phyloP scores from a whole-genome alignment of 2,797 vertebrate species.

The Mus caroli region DNA sequence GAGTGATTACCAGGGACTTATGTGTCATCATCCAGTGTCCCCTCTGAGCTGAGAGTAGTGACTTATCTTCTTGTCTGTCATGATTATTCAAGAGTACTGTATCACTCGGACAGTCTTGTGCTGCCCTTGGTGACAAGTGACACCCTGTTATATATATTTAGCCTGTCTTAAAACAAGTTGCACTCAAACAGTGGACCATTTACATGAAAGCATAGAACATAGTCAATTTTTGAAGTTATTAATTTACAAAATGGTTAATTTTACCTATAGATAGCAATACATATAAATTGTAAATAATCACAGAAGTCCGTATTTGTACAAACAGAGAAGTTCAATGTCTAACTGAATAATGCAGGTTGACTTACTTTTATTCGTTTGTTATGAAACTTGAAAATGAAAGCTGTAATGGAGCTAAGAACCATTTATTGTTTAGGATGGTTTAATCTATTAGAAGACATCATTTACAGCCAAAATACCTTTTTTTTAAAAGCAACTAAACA shows the following conservation, averaged over 20 bases:
- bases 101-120: background rate
- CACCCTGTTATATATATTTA: background rate
- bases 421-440: conserved; percentile 35
- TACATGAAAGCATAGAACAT: conserved; percentile 2
- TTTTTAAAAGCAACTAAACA: conserved; percentile 11
- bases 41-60: background rate
- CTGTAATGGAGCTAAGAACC: conserved; percentile 15
- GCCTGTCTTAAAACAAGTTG: background rate
- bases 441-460: conserved; percentile 24
- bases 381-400: conserved; percentile 46
- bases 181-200: background rate
- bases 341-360: background rate
- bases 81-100: background rate
- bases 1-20: background rate
- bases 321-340: background rate
- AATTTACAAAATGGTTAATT: background rate
- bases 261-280: background rate
- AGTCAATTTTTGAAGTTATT: background rate
- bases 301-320: background rate
- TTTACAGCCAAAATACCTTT: background rate
- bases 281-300: background rate
- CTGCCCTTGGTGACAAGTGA: background rate
- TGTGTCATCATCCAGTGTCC: background rate
- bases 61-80: background rate
- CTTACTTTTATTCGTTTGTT: conserved; percentile 34